Percentiles rank a stretch among this genome's conserved stretches.
phyloP scores from a whole-genome alignment of 2,797 vertebrate species.

The Acanthopagrus latus region DNA sequence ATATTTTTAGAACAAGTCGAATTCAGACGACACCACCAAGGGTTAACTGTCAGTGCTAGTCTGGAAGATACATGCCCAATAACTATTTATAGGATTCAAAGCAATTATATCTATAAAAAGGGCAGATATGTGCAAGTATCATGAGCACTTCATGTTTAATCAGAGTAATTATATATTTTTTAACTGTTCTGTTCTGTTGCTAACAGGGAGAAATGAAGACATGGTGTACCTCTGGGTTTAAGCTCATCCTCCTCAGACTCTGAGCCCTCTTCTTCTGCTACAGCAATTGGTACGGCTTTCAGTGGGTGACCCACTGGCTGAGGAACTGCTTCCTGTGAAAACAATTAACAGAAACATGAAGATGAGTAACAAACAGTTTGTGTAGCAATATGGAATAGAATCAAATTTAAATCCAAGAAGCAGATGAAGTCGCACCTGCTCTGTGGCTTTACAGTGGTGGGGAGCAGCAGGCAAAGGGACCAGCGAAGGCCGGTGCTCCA shows the following conservation, averaged over 20 bases:
- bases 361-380: neutral
- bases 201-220: neutral
- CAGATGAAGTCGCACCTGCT: constrained; percentile 82
- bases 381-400: constrained; percentile 1
- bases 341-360: constrained; percentile 17
- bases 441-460: constrained; percentile 82
- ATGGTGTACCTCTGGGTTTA: constrained; percentile 93
- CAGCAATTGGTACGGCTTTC: constrained; percentile 94
- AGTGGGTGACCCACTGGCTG: constrained; percentile 84
- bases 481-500: constrained; percentile 87
- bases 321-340: constrained; percentile 84
- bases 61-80: neutral
- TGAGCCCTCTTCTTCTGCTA: constrained; percentile 96
- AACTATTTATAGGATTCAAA: constrained; percentile 24
- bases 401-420: constrained; percentile 4
- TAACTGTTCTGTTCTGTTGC: neutral
- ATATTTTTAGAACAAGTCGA: constrained; percentile 1
- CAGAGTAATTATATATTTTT: too few relatives aligned
- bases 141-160: neutral
- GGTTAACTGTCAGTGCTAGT: constrained; percentile 3
- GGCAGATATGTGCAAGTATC: constrained; percentile 3
- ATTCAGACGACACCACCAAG: neutral
- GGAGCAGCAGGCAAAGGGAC: constrained; percentile 60
- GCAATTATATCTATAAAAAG: constrained; percentile 23
- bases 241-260: constrained; percentile 98